A percentile compares a stretch with the other conserved stretches of the same genome.
These are phyloP conservation scores for Drosophila meridiana DNA, from an alignment of 2,888 invertebrate genomes.

Conservation along the genomic window DNA sequence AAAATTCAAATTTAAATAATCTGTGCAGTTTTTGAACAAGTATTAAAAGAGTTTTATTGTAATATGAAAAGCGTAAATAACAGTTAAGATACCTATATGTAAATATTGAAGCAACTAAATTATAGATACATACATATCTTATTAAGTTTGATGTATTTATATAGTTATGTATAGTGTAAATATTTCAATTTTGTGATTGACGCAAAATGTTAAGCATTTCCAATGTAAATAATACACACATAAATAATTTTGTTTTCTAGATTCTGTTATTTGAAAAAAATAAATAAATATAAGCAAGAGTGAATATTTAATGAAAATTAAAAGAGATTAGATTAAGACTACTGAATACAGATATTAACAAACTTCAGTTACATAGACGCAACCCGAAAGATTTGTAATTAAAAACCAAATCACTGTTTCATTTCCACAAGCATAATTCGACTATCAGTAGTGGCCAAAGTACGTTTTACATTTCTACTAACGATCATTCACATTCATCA, in stretches of 20 bases:
- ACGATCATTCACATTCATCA: background rate
- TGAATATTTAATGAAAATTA: background rate
- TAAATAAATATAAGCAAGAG: background rate
- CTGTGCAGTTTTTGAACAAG: background rate
- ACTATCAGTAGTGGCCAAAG: background rate
- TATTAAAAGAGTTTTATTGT: conserved; percentile 1
- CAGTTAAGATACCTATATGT: conserved; percentile 27
- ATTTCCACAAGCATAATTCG: background rate
- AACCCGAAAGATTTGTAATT: background rate
- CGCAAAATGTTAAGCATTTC: background rate
- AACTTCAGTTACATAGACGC: background rate
- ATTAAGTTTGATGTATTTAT: background rate
- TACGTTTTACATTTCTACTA: background rate
- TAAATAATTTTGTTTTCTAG: background rate
- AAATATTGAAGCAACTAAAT: conserved; percentile 28
- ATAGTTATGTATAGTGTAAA: background rate
- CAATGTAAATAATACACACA: conserved; percentile 16
- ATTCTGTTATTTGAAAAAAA: background rate
- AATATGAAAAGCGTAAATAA: conserved; percentile 35
- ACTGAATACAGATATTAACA: background rate
- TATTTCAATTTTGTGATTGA: conserved; percentile 10
- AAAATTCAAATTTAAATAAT: too few relatives aligned
- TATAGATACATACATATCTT: background rate
- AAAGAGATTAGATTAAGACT: background rate
- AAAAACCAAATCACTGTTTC: background rate